A percentile compares a stretch with the other conserved stretches of the same genome.
These are phyloP conservation scores for Ormyrus labotus DNA, from an alignment of 2,888 invertebrate species.

Conservation along the genomic window DNA sequence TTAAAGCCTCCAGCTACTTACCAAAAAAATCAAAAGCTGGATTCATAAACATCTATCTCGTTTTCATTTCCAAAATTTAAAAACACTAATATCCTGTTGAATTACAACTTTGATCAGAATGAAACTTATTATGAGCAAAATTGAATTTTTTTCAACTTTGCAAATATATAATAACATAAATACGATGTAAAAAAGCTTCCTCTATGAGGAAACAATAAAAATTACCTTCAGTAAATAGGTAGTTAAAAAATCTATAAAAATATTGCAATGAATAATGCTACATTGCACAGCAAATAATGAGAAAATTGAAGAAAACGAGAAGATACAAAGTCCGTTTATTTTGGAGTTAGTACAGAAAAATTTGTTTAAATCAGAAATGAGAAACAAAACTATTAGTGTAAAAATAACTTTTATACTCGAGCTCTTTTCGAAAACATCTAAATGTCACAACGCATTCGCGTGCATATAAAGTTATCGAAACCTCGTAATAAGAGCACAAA, in stretches of 20 bases:
- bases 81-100: slow-evolving; percentile 31
- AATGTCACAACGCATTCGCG: slow-evolving; percentile 1
- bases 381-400: background rate
- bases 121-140: slow-evolving; percentile 26
- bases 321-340: slow-evolving; percentile 1
- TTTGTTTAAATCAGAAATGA: background rate
- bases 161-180: slow-evolving; percentile 25
- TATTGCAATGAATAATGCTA: no score
- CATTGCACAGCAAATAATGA: background rate
- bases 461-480: background rate
- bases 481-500: background rate
- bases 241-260: background rate
- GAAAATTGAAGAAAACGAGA: slow-evolving; percentile 10
- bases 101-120: background rate
- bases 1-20: slow-evolving; percentile 51
- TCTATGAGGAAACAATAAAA: background rate
- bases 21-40: slow-evolving; percentile 47
- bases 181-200: slow-evolving; percentile 17
- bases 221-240: background rate
- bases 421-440: background rate
- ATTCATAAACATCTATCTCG: slow-evolving; percentile 37
- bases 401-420: background rate
- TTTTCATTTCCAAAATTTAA: slow-evolving; percentile 34
- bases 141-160: slow-evolving; percentile 39
- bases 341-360: background rate